Evolutionary conservation across 1,140 invertebrate genomes (phyloP).

Genomic region (Oryzaephilus surinamensis): DNA sequence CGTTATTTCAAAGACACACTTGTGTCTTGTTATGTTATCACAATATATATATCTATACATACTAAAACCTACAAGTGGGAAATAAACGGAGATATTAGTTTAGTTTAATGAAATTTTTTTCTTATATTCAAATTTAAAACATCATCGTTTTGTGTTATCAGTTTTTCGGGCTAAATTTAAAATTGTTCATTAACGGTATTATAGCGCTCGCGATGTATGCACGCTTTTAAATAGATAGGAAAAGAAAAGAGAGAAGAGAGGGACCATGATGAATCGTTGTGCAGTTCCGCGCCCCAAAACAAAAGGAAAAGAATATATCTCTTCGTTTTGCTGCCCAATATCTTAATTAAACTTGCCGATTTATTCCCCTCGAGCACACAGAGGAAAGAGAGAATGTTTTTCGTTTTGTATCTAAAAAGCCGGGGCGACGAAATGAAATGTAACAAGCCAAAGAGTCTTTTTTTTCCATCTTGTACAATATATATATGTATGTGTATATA

Average conservation of each 20-base stretch:
- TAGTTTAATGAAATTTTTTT: background rate
- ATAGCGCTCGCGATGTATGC: background rate
- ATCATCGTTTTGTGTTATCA: background rate
- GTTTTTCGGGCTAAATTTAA: background rate
- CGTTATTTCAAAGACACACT: too few relatives aligned
- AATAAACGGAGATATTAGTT: background rate
- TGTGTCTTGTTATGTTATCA: too few relatives aligned
- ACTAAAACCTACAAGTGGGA: background rate
- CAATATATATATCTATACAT: background rate
- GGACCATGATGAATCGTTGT: constrained; percentile 34
- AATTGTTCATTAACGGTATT: constrained; percentile 1
- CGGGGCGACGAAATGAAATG: constrained; percentile 30
- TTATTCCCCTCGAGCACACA: constrained; percentile 26
- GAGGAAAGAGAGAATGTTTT: background rate
- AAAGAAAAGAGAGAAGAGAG: too few relatives aligned
- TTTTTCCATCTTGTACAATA: constrained; percentile 9
- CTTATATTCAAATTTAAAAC: background rate
- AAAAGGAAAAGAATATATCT: constrained; percentile 33
- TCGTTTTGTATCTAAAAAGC: constrained; percentile 27
- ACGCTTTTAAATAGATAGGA: too few relatives aligned
- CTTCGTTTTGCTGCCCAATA: constrained; percentile 34
- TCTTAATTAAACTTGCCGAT: constrained; percentile 38
- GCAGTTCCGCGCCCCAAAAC: constrained; percentile 26
- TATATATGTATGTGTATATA: too few relatives aligned
- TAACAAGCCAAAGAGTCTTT: constrained; percentile 13